phyloP scores from a whole-genome alignment of 1,140 invertebrate genomes.

The Linepithema humile region DNA sequence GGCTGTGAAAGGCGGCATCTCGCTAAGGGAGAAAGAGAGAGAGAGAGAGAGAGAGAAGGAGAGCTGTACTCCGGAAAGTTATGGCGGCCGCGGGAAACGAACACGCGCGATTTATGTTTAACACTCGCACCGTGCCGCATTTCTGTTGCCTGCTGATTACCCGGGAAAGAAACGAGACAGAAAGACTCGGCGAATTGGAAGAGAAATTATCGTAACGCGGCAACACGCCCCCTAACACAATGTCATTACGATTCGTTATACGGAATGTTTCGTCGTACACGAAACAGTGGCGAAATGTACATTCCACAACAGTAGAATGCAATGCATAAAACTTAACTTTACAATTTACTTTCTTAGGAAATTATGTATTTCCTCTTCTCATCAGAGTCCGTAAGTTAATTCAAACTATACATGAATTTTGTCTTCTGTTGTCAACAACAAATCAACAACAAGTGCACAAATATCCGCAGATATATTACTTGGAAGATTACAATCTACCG shows the following conservation, averaged over 20 bases:
- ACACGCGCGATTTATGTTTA: slow-evolving; percentile 52
- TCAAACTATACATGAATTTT: neutral
- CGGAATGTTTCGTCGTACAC: neutral
- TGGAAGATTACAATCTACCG: no score
- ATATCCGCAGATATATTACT: neutral
- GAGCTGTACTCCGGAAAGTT: slow-evolving; percentile 36
- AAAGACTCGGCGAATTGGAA: slow-evolving; percentile 20
- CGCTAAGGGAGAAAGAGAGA: neutral
- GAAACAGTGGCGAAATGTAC: neutral
- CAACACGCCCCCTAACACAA: neutral
- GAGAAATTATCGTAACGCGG: slow-evolving; percentile 43
- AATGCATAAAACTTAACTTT: neutral
- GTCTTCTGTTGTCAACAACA: no score
- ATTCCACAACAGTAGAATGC: neutral
- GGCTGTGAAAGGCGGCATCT: neutral
- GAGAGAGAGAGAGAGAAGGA: neutral
- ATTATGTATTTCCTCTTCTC: neutral
- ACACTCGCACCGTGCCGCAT: slow-evolving; percentile 14
- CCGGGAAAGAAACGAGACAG: slow-evolving; percentile 13
- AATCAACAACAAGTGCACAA: neutral
- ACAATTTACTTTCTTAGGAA: neutral
- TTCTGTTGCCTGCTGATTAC: slow-evolving; percentile 29
- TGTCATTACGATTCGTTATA: neutral
- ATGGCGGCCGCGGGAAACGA: slow-evolving; percentile 39
- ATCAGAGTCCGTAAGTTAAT: neutral